Evolutionary conservation across 2,888 invertebrate species (phyloP).

Genomic region (Trissolcus japonicus): DNA sequence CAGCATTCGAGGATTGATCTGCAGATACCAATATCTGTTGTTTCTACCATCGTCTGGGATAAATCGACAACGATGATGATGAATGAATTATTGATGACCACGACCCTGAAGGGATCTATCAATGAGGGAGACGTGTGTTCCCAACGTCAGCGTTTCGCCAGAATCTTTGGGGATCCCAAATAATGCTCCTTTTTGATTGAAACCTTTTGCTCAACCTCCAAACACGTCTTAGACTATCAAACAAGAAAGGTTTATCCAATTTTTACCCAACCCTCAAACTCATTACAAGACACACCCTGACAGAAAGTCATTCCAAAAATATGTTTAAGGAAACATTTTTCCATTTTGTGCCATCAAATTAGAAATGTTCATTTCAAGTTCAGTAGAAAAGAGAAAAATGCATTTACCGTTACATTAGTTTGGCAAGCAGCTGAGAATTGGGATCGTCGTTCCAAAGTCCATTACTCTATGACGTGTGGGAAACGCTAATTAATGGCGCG

Average conservation of each 20-base stretch:
- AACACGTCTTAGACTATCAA: neutral
- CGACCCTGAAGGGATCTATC: conserved; percentile 64
- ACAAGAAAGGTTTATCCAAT: no score
- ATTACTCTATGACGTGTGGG: conserved; percentile 15
- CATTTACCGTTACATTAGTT: neutral
- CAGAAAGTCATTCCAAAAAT: no score
- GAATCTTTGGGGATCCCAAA: neutral
- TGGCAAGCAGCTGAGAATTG: neutral
- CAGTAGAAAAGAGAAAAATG: no score
- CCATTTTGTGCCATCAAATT: no score
- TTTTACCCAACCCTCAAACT: no score
- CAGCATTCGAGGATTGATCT: conserved; percentile 68
- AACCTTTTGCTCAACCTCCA: neutral
- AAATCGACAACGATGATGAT: conserved; percentile 65
- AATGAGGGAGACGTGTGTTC: conserved; percentile 61
- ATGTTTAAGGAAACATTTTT: no score
- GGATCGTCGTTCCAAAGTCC: conserved; percentile 8
- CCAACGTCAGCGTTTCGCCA: neutral
- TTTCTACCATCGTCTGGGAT: conserved; percentile 55
- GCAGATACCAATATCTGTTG: conserved; percentile 69
- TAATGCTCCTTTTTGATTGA: conserved; percentile 14
- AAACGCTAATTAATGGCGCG: conserved; percentile 51
- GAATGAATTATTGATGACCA: conserved; percentile 74
- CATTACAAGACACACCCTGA: no score
- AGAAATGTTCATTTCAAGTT: no score